These are phyloP conservation scores for Melipona beecheii DNA, from an alignment of 2,888 invertebrate species.

Conservation along the genomic window DNA sequence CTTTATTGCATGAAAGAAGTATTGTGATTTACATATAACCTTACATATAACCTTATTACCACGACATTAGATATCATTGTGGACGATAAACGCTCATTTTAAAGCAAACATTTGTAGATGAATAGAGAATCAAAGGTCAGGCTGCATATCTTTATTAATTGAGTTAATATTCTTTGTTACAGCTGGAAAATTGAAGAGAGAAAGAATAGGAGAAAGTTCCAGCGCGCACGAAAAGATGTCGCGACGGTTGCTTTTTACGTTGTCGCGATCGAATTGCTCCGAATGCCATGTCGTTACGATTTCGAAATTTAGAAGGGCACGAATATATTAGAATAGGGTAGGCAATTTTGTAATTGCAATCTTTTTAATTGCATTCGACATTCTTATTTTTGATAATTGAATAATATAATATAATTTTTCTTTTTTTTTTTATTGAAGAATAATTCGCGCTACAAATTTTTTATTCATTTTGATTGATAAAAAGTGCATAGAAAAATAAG, in stretches of 20 bases:
- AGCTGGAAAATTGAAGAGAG: not conserved
- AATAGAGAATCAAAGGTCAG: not conserved
- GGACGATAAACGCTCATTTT: not conserved
- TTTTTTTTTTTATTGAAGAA: too few relatives aligned
- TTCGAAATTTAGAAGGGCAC: slow-evolving; percentile 7
- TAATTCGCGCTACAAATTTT: not conserved
- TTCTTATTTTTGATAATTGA: not conserved
- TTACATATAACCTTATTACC: too few relatives aligned
- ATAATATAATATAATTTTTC: not conserved
- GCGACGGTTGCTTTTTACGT: not conserved
- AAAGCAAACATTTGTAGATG: not conserved
- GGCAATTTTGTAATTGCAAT: not conserved
- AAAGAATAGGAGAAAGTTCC: not conserved
- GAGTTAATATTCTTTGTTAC: not conserved
- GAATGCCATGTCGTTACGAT: not conserved
- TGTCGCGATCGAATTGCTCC: not conserved
- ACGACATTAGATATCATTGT: not conserved
- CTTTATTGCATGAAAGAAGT: not conserved
- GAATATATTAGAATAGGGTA: not conserved
- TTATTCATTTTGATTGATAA: not conserved
- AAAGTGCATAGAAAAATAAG: not conserved
- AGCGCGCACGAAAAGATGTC: not conserved
- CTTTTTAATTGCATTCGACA: not conserved
- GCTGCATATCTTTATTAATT: not conserved
- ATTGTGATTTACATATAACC: not conserved